phyloP scores from a whole-genome alignment of 2,113 vertebrate genomes.

The Papio anubis region DNA sequence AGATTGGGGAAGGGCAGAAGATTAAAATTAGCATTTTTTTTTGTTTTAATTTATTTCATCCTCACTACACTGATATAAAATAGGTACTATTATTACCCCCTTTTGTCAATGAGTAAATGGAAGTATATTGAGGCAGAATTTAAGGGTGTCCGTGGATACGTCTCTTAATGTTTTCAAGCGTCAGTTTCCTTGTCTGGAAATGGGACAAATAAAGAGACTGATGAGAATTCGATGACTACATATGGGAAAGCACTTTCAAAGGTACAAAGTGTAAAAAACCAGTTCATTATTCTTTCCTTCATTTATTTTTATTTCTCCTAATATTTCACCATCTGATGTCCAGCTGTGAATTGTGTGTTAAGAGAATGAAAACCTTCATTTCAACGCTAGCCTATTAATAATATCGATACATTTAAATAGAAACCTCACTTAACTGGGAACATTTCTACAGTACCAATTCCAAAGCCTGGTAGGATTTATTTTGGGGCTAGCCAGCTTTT shows the following conservation, averaged over 20 bases:
- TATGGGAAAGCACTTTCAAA: background rate
- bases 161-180: background rate
- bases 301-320: conserved; percentile 5
- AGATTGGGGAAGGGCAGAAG: background rate
- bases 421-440: background rate
- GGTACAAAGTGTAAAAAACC: background rate
- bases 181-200: conserved; percentile 9
- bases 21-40: background rate
- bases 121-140: background rate
- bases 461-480: background rate
- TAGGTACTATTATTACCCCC: background rate
- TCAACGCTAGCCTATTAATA: background rate
- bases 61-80: background rate
- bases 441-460: background rate
- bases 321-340: background rate
- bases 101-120: background rate
- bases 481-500: background rate
- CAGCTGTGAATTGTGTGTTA: background rate
- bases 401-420: background rate
- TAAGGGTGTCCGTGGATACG: background rate
- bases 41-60: background rate
- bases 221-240: background rate
- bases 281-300: background rate
- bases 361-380: background rate
- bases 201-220: background rate